Evolutionary conservation across 2,888 invertebrate species (phyloP).

Genomic region (Mimumesa dahlbomi): DNA sequence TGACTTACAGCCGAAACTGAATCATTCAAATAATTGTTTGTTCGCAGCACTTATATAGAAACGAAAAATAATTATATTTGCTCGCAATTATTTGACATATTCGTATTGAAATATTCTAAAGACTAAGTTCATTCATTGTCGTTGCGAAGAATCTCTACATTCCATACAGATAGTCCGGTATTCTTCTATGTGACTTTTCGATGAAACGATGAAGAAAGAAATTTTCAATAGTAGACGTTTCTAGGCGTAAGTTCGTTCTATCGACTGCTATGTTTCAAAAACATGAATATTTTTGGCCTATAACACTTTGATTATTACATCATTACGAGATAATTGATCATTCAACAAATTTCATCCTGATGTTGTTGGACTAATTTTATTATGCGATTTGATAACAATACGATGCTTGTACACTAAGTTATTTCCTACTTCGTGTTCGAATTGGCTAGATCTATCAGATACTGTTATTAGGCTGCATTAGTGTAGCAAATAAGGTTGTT

Average conservation of each 20-base stretch:
- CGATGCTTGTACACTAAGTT: slow-evolving; percentile 35
- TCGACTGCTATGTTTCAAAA: slow-evolving; percentile 44
- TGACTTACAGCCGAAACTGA: slow-evolving; percentile 20
- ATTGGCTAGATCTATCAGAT: slow-evolving; percentile 27
- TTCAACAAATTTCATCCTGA: slow-evolving; percentile 7
- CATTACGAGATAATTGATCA: slow-evolving; percentile 11
- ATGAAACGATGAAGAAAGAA: slow-evolving; percentile 28
- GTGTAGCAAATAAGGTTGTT: slow-evolving; percentile 22
- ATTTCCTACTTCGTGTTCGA: slow-evolving; percentile 12
- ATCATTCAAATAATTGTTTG: neutral
- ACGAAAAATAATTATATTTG: slow-evolving; percentile 6
- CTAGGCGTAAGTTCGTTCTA: slow-evolving; percentile 53
- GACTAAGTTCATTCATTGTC: neutral
- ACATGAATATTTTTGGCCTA: slow-evolving; percentile 56
- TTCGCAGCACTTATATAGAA: neutral
- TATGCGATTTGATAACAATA: slow-evolving; percentile 40
- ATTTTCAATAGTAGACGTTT: slow-evolving; percentile 37
- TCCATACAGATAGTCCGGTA: slow-evolving; percentile 33
- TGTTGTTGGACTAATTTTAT: slow-evolving; percentile 3
- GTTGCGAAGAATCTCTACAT: slow-evolving; percentile 11
- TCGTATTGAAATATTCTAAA: neutral
- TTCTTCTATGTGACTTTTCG: slow-evolving; percentile 23
- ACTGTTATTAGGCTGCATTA: slow-evolving; percentile 32
- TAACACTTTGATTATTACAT: slow-evolving; percentile 29
- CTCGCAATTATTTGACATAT: neutral